Percentiles rank a stretch among this genome's conserved stretches.
Conservation (phyloP, 2,797 vertebrate species). For the Aphelocoma californica region DNA sequence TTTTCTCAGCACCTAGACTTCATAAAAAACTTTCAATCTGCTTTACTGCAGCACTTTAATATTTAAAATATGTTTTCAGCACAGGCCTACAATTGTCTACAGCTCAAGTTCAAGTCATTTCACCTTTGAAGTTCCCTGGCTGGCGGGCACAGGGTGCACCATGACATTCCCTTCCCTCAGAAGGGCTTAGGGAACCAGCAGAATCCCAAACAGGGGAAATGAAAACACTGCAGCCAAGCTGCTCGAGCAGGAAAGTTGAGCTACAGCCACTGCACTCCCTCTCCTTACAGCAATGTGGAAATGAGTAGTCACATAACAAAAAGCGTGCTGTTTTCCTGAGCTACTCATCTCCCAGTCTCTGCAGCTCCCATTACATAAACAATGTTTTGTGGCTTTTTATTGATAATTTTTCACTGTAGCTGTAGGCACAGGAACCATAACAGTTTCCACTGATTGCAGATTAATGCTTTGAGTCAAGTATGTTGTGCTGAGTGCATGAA, state of each 20-base stretch:
- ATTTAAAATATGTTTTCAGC: neutral
- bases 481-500: neutral
- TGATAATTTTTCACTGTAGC: neutral
- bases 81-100: neutral
- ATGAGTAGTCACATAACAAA: neutral
- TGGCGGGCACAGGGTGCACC: fast-evolving
- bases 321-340: neutral
- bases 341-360: neutral
- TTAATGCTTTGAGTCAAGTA: neutral
- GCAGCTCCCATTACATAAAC: neutral
- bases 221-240: neutral
- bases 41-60: neutral
- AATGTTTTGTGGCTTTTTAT: neutral
- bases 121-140: neutral
- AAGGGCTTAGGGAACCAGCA: neutral
- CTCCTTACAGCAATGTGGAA: neutral
- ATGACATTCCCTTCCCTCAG: neutral
- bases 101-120: neutral
- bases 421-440: neutral
- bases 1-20: neutral
- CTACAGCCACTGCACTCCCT: neutral
- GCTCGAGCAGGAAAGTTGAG: neutral
- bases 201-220: neutral
- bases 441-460: neutral
- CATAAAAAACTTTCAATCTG: neutral